Conservation (phyloP, 1,140 invertebrate species). For the Oreohelix idahoensis region DNA sequence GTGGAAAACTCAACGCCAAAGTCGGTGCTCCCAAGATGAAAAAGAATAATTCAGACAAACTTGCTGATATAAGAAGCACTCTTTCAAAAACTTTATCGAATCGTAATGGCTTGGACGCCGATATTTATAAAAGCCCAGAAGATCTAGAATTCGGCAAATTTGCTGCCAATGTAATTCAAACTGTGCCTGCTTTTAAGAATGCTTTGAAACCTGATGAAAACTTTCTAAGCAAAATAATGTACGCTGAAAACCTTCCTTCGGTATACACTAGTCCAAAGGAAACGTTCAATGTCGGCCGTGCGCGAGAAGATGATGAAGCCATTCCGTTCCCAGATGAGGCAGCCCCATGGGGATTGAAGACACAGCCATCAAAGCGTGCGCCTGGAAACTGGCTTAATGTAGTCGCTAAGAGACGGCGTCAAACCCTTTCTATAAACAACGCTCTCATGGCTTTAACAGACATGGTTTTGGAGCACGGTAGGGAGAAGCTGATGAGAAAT, state of each 20-base stretch:
- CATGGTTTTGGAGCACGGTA: slow-evolving; percentile 17
- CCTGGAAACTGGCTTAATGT: background rate
- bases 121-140: background rate
- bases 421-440: slow-evolving; percentile 21
- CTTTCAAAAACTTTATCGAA: background rate
- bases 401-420: slow-evolving; percentile 40
- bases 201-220: background rate
- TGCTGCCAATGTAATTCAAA: background rate
- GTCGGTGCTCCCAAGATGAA: background rate
- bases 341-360: background rate
- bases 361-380: background rate
- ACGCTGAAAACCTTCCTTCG: background rate
- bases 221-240: background rate
- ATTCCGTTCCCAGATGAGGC: background rate
- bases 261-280: background rate
- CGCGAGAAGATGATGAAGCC: background rate
- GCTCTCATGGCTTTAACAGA: slow-evolving; percentile 32
- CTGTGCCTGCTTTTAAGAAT: background rate
- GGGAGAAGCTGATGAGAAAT: slow-evolving; percentile 14
- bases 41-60: background rate
- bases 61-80: background rate
- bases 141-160: background rate
- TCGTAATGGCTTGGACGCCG: background rate
- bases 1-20: background rate
- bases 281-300: background rate